Conservation (phyloP, 1,140 invertebrate species). For the Diuraphis noxia region DNA sequence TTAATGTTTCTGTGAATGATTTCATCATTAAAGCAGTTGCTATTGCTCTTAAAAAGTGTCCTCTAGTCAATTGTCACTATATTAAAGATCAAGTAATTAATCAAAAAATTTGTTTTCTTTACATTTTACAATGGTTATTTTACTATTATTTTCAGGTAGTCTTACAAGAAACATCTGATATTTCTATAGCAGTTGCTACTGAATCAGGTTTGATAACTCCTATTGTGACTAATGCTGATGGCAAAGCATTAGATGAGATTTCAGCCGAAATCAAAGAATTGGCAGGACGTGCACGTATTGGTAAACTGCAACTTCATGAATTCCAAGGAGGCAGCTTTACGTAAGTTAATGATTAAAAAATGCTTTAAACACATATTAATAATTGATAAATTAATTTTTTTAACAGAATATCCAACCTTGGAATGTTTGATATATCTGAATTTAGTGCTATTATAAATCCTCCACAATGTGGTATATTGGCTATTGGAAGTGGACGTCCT, state of each 20-base stretch:
- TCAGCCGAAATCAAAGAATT: constrained; percentile 81
- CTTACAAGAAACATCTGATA: constrained; percentile 71
- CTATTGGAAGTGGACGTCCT: constrained; percentile 71
- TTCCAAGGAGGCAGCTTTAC: constrained; percentile 89
- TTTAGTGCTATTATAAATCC: constrained; percentile 91
- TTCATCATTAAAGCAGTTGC: constrained; percentile 96
- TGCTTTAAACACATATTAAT: not conserved
- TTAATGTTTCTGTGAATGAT: constrained; percentile 92
- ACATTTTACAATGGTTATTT: constrained; percentile 35
- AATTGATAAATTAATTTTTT: constrained; percentile 26
- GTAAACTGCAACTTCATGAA: constrained; percentile 93
- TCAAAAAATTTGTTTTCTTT: constrained; percentile 11
- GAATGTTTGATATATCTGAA: constrained; percentile 92
- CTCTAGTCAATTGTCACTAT: constrained; percentile 88
- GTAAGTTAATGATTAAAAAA: constrained; percentile 54
- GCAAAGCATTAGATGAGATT: constrained; percentile 87
- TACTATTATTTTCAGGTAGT: constrained; percentile 53
- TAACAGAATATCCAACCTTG: constrained; percentile 87
- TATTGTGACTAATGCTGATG: constrained; percentile 91
- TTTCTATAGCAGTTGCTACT: constrained; percentile 95
- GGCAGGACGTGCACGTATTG: constrained; percentile 86
- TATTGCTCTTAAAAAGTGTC: constrained; percentile 86
- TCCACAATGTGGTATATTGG: constrained; percentile 85
- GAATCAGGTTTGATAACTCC: constrained; percentile 95
- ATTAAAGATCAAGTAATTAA: constrained; percentile 56